Percentiles rank a stretch among this genome's conserved stretches.
These are phyloP conservation scores for Schizopygopsis malacanthus DNA, from an alignment of 2,797 vertebrate genomes.

Conservation along the genomic window DNA sequence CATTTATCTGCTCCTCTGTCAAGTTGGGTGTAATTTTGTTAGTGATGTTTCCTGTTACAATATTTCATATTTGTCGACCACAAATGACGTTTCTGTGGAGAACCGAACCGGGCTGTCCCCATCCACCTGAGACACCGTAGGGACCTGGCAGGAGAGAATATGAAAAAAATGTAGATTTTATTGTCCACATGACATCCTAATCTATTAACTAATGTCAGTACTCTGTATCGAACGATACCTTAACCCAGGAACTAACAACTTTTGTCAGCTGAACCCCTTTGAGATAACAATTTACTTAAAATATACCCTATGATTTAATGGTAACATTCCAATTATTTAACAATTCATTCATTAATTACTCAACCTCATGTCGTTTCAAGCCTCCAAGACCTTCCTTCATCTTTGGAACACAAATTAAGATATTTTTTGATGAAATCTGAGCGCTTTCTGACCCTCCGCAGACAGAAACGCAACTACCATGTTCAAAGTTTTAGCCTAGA, in stretches of 20 bases:
- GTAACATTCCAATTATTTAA: neutral
- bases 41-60: conserved; percentile 74
- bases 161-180: neutral
- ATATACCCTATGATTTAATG: neutral
- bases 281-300: neutral
- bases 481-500: no score
- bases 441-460: no score
- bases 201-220: neutral
- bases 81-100: conserved; percentile 86
- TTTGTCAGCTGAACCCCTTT: neutral
- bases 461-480: no score
- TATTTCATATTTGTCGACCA: conserved; percentile 91
- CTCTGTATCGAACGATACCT: neutral
- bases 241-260: neutral
- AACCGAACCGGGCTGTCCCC: conserved; percentile 86
- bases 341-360: neutral
- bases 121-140: conserved; percentile 87
- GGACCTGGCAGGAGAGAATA: conserved; percentile 69
- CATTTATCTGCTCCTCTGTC: conserved; percentile 50
- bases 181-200: neutral
- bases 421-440: neutral
- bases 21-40: conserved; percentile 41
- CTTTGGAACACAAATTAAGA: neutral
- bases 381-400: neutral
- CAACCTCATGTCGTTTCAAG: neutral